These are phyloP conservation scores for Enteromius thamalakanensis DNA, from an alignment of 2,797 vertebrate genomes.

Conservation along the genomic window DNA sequence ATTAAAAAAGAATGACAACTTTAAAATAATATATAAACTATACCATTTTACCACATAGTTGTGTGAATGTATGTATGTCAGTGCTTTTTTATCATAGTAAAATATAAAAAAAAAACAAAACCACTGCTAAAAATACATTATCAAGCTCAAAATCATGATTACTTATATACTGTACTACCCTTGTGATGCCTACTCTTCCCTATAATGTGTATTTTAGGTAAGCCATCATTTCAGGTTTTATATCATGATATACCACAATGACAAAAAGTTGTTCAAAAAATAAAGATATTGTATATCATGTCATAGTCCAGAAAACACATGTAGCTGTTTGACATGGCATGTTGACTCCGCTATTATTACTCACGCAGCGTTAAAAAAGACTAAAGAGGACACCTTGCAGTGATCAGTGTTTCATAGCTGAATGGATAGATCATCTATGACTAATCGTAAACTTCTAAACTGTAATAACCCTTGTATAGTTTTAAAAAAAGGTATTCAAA, in stretches of 20 bases:
- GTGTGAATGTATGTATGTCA: not conserved
- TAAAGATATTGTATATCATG: not conserved
- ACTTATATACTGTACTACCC: not conserved
- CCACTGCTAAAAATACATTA: not conserved
- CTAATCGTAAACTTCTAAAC: conserved; percentile 9
- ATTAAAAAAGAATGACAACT: not conserved
- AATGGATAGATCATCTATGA: not conserved
- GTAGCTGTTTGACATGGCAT: not conserved
- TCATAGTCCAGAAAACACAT: not conserved
- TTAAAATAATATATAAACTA: not conserved
- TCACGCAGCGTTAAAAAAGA: not conserved
- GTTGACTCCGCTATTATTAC: not conserved
- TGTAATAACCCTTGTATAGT: not conserved
- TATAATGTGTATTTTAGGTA: not conserved
- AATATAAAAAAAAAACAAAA: not conserved
- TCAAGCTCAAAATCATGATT: not conserved
- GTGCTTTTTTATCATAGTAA: not conserved
- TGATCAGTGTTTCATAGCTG: not conserved
- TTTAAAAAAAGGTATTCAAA: not conserved
- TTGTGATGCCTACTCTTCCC: not conserved
- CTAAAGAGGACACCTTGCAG: conserved; percentile 3
- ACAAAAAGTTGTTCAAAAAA: not conserved
- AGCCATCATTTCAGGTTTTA: not conserved
- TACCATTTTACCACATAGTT: not conserved
- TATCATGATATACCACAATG: not conserved